Conservation (phyloP, 2,797 vertebrate genomes). For the Typhlichthys subterraneus region DNA sequence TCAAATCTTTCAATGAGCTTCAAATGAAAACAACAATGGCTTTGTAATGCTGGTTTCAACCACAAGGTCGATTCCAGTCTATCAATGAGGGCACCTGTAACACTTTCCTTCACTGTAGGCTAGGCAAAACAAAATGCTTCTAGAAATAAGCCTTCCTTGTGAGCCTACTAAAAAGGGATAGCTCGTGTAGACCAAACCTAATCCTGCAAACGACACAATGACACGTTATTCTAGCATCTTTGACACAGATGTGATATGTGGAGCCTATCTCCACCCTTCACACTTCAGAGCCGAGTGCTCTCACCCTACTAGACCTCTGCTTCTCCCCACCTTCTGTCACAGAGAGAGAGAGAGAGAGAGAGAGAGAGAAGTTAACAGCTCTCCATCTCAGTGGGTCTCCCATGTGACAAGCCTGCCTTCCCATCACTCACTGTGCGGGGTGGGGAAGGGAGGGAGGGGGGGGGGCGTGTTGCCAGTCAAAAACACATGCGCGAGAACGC, state of each 20-base stretch:
- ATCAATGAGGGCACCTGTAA: too few species aligned
- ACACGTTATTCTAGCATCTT: conserved; percentile 15
- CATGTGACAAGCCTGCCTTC: conserved; percentile 71
- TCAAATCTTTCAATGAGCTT: too few species aligned
- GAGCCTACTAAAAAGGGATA: too few species aligned
- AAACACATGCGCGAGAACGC: conserved; percentile 8
- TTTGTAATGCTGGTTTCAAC: too few species aligned
- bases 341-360: conserved; percentile 20
- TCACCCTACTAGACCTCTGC: conserved; percentile 15
- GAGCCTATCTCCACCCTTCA: conserved; percentile 34
- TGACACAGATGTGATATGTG: conserved; percentile 22
- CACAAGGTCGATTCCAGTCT: too few species aligned
- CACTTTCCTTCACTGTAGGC: too few species aligned
- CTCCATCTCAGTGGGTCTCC: conserved; percentile 61
- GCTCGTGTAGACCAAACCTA: too few species aligned
- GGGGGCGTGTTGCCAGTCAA: conserved; percentile 65
- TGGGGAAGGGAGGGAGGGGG: conserved; percentile 41
- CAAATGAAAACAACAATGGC: too few species aligned
- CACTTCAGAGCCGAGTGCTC: conserved; percentile 35
- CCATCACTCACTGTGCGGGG: conserved; percentile 62
- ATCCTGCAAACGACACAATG: too few species aligned
- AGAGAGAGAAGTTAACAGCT: conserved; percentile 56
- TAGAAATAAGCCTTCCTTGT: too few species aligned
- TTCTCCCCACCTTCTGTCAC: conserved; percentile 29
- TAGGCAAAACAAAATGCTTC: too few species aligned